Conservation (phyloP, 2,888 invertebrate species). For the Acanthococcus lagerstroemiae region DNA sequence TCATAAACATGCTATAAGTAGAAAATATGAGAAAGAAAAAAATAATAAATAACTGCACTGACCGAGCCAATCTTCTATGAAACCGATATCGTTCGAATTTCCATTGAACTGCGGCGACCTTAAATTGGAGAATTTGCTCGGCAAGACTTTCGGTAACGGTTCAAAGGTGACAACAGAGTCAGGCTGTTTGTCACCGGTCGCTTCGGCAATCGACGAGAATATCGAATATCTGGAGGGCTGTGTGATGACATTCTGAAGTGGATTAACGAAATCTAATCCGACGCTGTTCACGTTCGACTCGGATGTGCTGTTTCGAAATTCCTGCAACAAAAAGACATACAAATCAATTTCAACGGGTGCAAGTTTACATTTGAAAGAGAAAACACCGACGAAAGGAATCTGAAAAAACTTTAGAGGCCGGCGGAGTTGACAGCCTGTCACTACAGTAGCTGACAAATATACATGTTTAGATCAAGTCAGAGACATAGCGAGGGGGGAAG, state of each 20-base stretch:
- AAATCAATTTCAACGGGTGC: no score
- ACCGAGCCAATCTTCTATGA: constrained; percentile 22
- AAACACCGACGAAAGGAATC: no score
- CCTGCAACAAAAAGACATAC: constrained; percentile 13
- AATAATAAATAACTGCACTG: not conserved
- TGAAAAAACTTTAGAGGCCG: no score
- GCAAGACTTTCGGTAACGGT: constrained; percentile 25
- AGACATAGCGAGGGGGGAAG: no score
- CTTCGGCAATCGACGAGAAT: constrained; percentile 12
- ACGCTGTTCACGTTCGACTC: constrained; percentile 10
- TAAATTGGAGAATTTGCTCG: constrained; percentile 4
- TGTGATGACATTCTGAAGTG: constrained; percentile 10
- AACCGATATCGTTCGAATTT: constrained; percentile 8
- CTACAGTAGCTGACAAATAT: no score
- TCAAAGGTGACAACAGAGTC: constrained; percentile 27
- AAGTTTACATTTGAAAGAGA: no score
- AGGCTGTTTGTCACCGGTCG: constrained; percentile 9
- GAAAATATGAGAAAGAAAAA: not conserved
- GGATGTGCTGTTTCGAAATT: constrained; percentile 13
- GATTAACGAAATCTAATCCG: constrained; percentile 23
- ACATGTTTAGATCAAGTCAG: no score
- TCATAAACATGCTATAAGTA: no score
- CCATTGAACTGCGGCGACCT: constrained; percentile 15
- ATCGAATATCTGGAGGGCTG: constrained; percentile 18
- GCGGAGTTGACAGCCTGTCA: no score